Percentiles rank a stretch among this genome's conserved stretches.
Conservation (phyloP, 2,888 invertebrate genomes). For the Rhogogaster chlorosoma region DNA sequence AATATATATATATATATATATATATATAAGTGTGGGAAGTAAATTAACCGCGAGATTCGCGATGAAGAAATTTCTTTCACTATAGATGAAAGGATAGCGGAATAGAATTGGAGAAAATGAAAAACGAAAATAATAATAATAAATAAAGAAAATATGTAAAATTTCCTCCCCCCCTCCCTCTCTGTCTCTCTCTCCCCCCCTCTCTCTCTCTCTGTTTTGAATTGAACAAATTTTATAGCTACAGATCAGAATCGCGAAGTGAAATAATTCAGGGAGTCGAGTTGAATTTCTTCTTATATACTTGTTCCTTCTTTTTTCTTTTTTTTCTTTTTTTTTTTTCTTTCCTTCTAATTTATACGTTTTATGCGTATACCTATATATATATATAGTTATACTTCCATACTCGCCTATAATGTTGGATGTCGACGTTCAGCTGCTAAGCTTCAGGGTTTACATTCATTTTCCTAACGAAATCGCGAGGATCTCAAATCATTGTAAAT, state of each 20-base stretch:
- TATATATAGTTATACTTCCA: too few relatives aligned
- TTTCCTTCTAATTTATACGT: background rate
- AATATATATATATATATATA: too few relatives aligned
- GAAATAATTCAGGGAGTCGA: too few relatives aligned
- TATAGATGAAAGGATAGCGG: background rate
- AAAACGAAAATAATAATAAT: background rate
- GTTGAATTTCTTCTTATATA: too few relatives aligned
- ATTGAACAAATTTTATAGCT: background rate
- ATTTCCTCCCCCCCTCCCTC: background rate
- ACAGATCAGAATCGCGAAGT: background rate
- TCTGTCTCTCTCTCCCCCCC: background rate
- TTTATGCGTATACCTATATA: background rate
- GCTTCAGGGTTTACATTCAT: constrained; percentile 18
- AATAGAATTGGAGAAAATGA: background rate
- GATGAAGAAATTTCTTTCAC: background rate
- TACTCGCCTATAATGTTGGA: background rate
- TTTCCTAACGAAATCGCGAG: constrained; percentile 58
- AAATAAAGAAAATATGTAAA: background rate
- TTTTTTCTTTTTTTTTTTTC: background rate
- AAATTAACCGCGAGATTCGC: background rate
- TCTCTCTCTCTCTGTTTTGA: background rate
- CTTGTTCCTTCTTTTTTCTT: too few relatives aligned
- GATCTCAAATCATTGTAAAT: constrained; percentile 68
- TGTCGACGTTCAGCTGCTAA: constrained; percentile 1
- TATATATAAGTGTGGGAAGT: background rate